Conservation (phyloP, 2,797 vertebrate genomes). For the Pitangus sulphuratus region DNA sequence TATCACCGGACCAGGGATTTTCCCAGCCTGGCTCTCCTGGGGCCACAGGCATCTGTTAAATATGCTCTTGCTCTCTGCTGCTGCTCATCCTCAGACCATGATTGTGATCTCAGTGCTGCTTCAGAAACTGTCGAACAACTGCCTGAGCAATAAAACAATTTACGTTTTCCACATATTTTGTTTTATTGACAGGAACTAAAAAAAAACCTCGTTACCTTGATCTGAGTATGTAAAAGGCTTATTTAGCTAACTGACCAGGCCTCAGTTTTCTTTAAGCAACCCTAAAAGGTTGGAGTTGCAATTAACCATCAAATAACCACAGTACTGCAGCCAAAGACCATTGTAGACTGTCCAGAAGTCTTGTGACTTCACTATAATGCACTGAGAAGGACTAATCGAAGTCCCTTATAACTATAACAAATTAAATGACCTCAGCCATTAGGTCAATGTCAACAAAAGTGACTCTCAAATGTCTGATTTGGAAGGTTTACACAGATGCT, state of each 20-base stretch:
- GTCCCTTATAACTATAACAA: neutral
- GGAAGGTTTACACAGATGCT: neutral
- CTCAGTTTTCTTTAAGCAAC: neutral
- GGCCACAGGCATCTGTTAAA: rapidly evolving
- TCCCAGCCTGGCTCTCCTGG: neutral
- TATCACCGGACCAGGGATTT: rapidly evolving
- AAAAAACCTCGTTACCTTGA: neutral
- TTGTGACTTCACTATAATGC: neutral
- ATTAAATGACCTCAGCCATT: neutral
- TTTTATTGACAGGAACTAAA: neutral
- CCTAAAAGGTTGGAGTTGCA: neutral
- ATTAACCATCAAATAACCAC: neutral
- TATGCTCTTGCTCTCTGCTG: neutral
- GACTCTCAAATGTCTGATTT: neutral
- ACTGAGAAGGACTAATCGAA: neutral
- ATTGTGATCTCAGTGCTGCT: neutral
- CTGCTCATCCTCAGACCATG: neutral
- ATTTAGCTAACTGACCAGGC: neutral
- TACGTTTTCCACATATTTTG: neutral
- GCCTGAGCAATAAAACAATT: neutral
- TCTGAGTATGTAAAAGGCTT: neutral
- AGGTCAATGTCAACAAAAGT: neutral
- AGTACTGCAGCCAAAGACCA: neutral
- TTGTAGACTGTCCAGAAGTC: neutral
- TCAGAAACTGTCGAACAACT: neutral